Conservation (phyloP, 2,113 vertebrate genomes). For the Ceyx margarethae region DNA sequence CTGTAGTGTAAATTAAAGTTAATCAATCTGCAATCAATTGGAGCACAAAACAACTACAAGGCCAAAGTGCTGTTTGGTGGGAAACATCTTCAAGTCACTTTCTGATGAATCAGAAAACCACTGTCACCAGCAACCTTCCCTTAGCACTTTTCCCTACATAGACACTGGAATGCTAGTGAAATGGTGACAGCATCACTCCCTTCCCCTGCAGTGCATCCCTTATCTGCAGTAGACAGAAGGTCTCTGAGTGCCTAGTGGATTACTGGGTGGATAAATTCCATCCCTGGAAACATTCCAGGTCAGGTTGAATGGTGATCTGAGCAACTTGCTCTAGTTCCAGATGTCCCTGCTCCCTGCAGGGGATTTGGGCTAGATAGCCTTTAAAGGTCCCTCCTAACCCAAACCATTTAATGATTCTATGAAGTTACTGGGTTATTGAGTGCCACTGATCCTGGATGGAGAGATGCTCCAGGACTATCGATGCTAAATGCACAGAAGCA, state of each 20-base stretch:
- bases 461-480: fast-evolving
- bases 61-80: background rate
- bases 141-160: background rate
- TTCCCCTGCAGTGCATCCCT: background rate
- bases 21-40: background rate
- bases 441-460: background rate
- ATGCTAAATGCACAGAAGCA: background rate
- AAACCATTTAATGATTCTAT: background rate
- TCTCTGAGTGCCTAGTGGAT: background rate
- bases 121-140: background rate
- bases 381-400: background rate
- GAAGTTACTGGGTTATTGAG: background rate
- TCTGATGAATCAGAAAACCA: background rate
- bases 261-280: background rate
- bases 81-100: background rate
- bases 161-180: background rate
- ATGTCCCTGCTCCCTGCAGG: background rate
- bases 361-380: background rate
- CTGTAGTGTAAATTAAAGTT: background rate
- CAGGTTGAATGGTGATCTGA: background rate
- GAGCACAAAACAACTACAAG: background rate
- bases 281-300: background rate
- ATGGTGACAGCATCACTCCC: fast-evolving
- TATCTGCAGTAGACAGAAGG: background rate
- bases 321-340: background rate